Percentiles rank a stretch among this genome's conserved stretches.
These are phyloP conservation scores for Dione juno DNA, from an alignment of 2,888 invertebrate species.

Conservation along the genomic window DNA sequence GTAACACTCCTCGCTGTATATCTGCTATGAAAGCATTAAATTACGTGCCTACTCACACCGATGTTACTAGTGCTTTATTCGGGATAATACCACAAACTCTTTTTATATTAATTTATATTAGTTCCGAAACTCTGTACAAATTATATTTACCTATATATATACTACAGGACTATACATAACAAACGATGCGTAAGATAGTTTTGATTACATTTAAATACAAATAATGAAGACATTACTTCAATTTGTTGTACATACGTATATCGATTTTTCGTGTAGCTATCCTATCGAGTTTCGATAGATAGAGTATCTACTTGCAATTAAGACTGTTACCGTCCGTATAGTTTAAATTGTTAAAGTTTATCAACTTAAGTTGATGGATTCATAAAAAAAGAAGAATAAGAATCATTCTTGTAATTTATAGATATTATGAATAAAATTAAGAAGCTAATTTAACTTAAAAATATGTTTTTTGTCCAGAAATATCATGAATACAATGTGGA, in stretches of 20 bases:
- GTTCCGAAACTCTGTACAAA: neutral
- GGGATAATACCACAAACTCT: slow-evolving; percentile 45
- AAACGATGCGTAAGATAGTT: slow-evolving; percentile 14
- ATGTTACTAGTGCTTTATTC: slow-evolving; percentile 60
- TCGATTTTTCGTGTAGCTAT: neutral
- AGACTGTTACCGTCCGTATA: neutral
- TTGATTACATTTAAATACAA: neutral
- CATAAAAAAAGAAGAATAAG: too few relatives aligned
- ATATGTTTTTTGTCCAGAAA: slow-evolving; percentile 83
- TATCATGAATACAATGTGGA: slow-evolving; percentile 90
- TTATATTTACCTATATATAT: neutral
- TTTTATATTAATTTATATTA: slow-evolving; percentile 27
- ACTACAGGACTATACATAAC: slow-evolving; percentile 21
- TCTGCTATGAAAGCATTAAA: slow-evolving; percentile 75
- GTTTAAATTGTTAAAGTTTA: neutral
- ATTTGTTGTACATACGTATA: slow-evolving; percentile 7
- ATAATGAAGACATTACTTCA: slow-evolving; percentile 9
- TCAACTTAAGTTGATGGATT: too few relatives aligned
- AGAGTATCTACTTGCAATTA: neutral
- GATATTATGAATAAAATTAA: neutral
- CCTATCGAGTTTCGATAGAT: neutral
- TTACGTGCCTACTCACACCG: slow-evolving; percentile 64
- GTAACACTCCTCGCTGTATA: slow-evolving; percentile 76
- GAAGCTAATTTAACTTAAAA: neutral
- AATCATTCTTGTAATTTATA: too few relatives aligned